These are phyloP conservation scores for Rhinopomastus cyanomelas DNA, from an alignment of 2,113 vertebrate genomes.

Conservation along the genomic window DNA sequence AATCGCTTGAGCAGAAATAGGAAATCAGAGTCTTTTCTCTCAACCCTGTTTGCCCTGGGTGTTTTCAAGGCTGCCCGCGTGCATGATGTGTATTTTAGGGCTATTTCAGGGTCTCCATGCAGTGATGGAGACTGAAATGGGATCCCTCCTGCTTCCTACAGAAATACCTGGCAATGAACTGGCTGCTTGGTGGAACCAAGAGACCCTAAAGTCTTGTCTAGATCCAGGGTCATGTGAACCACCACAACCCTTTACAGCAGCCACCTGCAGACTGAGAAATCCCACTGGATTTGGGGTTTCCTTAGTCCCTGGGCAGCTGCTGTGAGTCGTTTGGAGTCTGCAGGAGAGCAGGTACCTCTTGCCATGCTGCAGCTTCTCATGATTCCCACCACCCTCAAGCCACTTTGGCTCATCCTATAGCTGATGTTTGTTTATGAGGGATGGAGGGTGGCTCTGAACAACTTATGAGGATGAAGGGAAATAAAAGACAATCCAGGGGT, in stretches of 20 bases:
- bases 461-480: not conserved
- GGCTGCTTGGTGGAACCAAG: not conserved
- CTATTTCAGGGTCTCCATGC: not conserved
- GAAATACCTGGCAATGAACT: not conserved
- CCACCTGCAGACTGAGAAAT: not conserved
- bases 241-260: not conserved
- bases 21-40: not conserved
- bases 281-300: not conserved
- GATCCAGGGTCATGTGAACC: not conserved
- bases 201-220: not conserved
- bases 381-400: not conserved
- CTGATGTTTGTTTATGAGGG: not conserved
- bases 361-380: not conserved
- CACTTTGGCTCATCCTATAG: not conserved
- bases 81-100: not conserved
- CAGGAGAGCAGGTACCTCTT: not conserved
- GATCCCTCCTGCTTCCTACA: not conserved
- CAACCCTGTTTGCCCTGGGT: not conserved
- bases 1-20: not conserved
- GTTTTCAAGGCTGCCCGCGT: not conserved
- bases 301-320: not conserved
- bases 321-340: not conserved
- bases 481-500: not conserved
- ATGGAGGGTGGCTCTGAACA: not conserved
- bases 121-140: not conserved